Evolutionary conservation across 2,113 vertebrate species (phyloP).

Genomic region (Urocynchramus pylzowi): DNA sequence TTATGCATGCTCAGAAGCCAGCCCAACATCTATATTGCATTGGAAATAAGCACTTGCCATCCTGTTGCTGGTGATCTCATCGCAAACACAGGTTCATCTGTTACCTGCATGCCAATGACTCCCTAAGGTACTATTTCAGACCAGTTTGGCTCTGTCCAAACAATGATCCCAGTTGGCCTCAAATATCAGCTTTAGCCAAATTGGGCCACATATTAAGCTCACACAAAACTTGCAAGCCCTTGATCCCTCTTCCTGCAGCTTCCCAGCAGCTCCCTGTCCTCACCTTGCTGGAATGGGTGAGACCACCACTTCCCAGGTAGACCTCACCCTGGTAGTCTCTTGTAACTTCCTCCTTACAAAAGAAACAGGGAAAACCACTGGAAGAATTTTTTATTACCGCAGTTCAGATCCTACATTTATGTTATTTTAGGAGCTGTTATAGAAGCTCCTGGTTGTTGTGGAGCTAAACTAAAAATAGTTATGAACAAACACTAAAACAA

Average conservation of each 20-base stretch:
- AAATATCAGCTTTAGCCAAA: neutral
- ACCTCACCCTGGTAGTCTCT: neutral
- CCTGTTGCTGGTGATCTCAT: neutral
- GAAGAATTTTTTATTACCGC: neutral
- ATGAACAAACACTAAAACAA: neutral
- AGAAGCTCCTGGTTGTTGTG: neutral
- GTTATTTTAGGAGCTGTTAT: neutral
- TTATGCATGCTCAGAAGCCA: neutral
- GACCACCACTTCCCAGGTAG: neutral
- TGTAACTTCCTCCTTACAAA: neutral
- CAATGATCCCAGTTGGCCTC: neutral
- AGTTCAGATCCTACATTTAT: neutral
- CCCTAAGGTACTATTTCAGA: neutral
- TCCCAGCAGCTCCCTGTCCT: neutral
- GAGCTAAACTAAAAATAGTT: neutral
- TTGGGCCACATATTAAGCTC: neutral
- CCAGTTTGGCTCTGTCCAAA: neutral
- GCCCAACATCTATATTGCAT: neutral
- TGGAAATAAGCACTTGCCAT: neutral
- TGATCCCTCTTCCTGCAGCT: neutral
- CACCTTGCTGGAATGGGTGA: neutral
- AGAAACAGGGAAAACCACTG: neutral
- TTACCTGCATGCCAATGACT: neutral
- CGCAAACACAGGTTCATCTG: neutral
- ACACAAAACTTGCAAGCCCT: neutral